These are phyloP conservation scores for Carassius gibelio DNA, from an alignment of 2,113 vertebrate species.

Conservation along the genomic window DNA sequence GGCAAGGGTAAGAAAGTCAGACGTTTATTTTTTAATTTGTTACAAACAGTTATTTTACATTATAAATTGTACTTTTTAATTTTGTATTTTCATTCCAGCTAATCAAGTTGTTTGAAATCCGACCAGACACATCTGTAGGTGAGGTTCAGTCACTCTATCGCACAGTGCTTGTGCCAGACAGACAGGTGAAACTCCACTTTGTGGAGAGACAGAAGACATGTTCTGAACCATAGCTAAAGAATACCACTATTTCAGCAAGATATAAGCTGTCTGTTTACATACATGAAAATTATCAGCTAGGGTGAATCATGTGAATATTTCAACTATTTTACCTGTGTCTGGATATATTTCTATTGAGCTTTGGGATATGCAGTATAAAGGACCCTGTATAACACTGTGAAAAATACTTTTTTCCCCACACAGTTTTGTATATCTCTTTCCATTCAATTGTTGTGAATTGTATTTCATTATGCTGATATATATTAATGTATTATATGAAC, in stretches of 20 bases:
- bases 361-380: not conserved
- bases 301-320: slow-evolving; percentile 10
- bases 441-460: not conserved
- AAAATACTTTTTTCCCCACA: not conserved
- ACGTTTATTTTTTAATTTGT: not conserved
- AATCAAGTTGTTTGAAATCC: slow-evolving; percentile 73
- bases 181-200: slow-evolving; percentile 70
- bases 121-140: slow-evolving; percentile 63
- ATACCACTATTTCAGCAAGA: not conserved
- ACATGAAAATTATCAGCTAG: not conserved
- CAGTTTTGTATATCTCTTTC: not conserved
- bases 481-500: not conserved
- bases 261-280: slow-evolving; percentile 5
- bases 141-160: slow-evolving; percentile 70
- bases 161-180: slow-evolving; percentile 70
- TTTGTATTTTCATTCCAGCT: slow-evolving; percentile 60
- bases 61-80: not conserved
- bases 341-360: not conserved
- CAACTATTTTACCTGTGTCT: not conserved
- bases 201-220: slow-evolving; percentile 60
- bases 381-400: slow-evolving; percentile 9
- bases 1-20: slow-evolving; percentile 65
- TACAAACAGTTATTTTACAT: not conserved
- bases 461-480: slow-evolving; percentile 5
- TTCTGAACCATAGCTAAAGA: not conserved